Evolutionary conservation across 2,113 vertebrate genomes (phyloP).

Genomic region (Plectropomus leopardus): DNA sequence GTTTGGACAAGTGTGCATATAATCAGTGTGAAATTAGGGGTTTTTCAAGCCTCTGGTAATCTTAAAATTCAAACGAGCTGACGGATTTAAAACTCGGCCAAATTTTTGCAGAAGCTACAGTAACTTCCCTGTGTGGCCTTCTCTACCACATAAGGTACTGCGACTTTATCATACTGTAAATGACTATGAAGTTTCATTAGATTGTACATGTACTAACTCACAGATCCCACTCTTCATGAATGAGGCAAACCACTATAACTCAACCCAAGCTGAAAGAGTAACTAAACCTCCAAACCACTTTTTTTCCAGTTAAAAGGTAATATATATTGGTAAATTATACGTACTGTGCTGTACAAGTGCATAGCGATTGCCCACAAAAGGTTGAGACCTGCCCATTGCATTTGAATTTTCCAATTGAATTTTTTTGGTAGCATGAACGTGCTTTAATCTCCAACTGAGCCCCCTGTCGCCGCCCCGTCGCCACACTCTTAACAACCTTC

Average conservation of each 20-base stretch:
- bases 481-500: too few species aligned
- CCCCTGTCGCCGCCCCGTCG: too few species aligned
- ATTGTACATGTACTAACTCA: background rate
- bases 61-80: background rate
- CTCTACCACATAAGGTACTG: background rate
- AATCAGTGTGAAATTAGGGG: slow-evolving; percentile 11
- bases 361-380: too few species aligned
- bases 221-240: background rate
- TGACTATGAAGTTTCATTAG: background rate
- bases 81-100: background rate
- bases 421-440: too few species aligned
- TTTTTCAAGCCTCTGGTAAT: background rate
- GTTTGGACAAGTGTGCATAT: slow-evolving; percentile 24
- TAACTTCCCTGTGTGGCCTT: slow-evolving; percentile 29
- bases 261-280: background rate
- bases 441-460: too few species aligned
- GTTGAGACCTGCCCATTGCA: too few species aligned
- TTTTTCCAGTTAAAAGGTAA: too few species aligned
- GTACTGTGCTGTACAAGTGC: too few species aligned
- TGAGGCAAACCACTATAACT: background rate
- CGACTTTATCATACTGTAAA: background rate
- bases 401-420: too few species aligned
- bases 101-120: background rate
- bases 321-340: too few species aligned
- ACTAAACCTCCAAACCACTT: too few species aligned